These are phyloP conservation scores for Agelas oroides DNA, from an alignment of 37 sponge, comb jelly and placozoan genomes.

Conservation along the genomic window DNA sequence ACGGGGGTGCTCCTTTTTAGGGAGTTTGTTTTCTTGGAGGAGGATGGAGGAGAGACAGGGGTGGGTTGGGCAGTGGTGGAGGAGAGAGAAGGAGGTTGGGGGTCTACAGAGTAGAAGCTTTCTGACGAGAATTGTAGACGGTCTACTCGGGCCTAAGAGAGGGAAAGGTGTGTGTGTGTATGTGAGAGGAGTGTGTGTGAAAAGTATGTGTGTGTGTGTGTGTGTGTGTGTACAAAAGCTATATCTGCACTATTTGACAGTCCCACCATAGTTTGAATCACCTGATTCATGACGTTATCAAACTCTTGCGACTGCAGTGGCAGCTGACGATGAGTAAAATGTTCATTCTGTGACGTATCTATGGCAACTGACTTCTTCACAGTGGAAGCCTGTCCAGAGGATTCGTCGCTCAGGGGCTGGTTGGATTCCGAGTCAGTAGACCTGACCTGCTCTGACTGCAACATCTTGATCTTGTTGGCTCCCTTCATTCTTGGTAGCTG, in stretches of 20 bases:
- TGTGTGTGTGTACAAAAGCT: neutral
- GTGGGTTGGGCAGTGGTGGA: neutral
- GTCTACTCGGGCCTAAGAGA: constrained; percentile 68
- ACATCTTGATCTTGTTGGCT: neutral
- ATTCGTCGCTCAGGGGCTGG: constrained; percentile 13
- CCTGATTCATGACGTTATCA: constrained; percentile 76
- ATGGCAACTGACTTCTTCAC: constrained; percentile 52
- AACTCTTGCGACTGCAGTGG: constrained; percentile 69
- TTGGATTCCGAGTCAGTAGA: constrained; percentile 32
- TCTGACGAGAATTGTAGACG: constrained; percentile 49
- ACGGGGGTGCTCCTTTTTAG: constrained; percentile 21
- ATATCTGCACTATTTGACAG: too few species aligned
- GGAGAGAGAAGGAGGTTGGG: neutral
- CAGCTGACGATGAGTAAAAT: constrained; percentile 59
- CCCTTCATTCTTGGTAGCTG: too few species aligned
- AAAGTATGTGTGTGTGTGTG: neutral
- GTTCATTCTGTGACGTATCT: constrained; percentile 48
- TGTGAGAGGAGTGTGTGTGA: neutral
- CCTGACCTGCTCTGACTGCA: neutral
- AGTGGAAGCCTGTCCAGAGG: neutral
- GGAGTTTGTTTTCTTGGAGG: neutral
- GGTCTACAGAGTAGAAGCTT: neutral
- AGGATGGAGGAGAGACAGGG: neutral
- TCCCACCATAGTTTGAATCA: too few species aligned
- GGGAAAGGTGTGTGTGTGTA: neutral